Evolutionary conservation across 2,888 invertebrate genomes (phyloP).

Genomic region (Drosophila prostipennis): DNA sequence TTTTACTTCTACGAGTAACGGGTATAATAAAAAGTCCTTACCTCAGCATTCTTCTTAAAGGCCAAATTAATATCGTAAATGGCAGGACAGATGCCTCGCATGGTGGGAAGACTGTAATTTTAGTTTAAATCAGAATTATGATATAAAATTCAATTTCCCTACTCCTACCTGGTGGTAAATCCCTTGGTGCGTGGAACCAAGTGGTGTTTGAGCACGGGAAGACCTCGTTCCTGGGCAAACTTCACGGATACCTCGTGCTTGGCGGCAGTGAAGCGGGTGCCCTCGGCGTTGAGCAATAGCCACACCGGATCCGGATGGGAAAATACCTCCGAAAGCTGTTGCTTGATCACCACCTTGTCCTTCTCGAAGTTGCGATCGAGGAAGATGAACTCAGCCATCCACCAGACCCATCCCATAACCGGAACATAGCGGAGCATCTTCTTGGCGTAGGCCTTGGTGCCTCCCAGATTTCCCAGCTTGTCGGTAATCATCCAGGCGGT

Average conservation of each 20-base stretch:
- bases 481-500: slow-evolving; percentile 97
- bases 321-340: slow-evolving; percentile 91
- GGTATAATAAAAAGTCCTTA: no score
- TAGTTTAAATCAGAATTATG: no score
- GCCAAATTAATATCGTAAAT: slow-evolving; percentile 93
- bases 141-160: no score
- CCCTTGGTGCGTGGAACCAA: slow-evolving; percentile 97
- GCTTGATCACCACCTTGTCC: slow-evolving; percentile 92
- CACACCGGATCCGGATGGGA: slow-evolving; percentile 96
- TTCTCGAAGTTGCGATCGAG: slow-evolving; percentile 96
- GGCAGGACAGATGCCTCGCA: slow-evolving; percentile 92
- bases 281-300: slow-evolving; percentile 96
- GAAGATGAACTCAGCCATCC: slow-evolving; percentile 97
- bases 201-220: slow-evolving; percentile 94
- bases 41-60: slow-evolving; percentile 87
- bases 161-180: slow-evolving; percentile 88
- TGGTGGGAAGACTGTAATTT: slow-evolving; percentile 87
- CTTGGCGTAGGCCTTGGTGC: slow-evolving; percentile 97
- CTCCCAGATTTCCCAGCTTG: slow-evolving; percentile 92
- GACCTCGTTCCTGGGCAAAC: slow-evolving; percentile 93
- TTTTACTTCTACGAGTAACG: no score
- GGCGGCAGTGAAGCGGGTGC: slow-evolving; percentile 94
- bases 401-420: slow-evolving; percentile 98
- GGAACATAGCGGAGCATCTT: slow-evolving; percentile 96
- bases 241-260: slow-evolving; percentile 95